Evolutionary conservation across 1,140 invertebrate species (phyloP), one percentile per base, ranked within the genome.

Genomic region (Camponotus floridanus): DNA sequence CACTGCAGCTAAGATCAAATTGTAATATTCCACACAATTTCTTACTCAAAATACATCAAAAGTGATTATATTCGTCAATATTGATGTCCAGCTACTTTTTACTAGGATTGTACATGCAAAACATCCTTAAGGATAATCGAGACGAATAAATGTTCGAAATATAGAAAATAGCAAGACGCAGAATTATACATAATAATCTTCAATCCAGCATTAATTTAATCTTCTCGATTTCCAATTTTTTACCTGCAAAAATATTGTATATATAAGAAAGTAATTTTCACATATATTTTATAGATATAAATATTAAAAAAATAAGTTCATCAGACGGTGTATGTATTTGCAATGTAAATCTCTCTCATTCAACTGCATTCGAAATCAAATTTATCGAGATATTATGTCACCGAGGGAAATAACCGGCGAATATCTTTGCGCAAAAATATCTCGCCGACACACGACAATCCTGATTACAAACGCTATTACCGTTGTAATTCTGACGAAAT

Each of bases 401-500:
- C 4, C 5, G 21, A 64, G 62, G 18, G 64, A 64, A 78, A 33
- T 78, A 78, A 21, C 0, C 1, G 7, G 13, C 11, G 48, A 64
- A 48, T 65, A 18, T 42, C 33, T 48, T 11, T 45, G 36, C 13
- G 5, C 5, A 48, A 78, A 48, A 65, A 18, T 48, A 39, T 59
- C 51, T 57, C 33, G 51, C 64, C 42, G 21, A 21, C 39, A 64
- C 42, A 33, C 65, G 48, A 59, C 9, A 45, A 51, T 51, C 2
- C 42, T 57, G 42, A 70, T 80, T 67, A n/a, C 45, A 39, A 48
- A 9, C 59, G n/a, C 39, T 55, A 26, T 31, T 33, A 81, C 45
- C 26, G 31, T 13, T 51, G 67, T 6, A 36, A 26, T 3, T 31
- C 26, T 81, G 71, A 71, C 51, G 36, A 73, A 71, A 81, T 81